Evolutionary conservation across 2,888 invertebrate species (phyloP), one percentile per base, ranked within the genome.

Genomic region (Ochlodes sylvanus): DNA sequence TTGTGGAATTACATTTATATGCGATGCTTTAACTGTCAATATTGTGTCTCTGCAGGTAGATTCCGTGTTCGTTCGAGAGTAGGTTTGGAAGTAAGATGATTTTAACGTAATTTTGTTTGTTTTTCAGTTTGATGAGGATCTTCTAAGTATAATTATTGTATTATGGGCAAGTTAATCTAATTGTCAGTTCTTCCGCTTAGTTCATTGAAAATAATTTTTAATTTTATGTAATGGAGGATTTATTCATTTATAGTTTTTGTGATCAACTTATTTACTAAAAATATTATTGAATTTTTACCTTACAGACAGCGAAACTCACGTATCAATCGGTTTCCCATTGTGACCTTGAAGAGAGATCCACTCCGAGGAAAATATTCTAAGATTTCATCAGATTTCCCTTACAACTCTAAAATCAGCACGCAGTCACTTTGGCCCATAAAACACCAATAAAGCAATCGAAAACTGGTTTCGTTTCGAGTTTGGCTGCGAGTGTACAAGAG

Each of bases 1-100:
- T 76, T 75, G 76, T 76, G 69, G 69, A 58, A 63, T 67, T 32
- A 32, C 50, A 42, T 69, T 63, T 65, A 57, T 61, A 52, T 58
- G 32, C 41, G 60, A 54, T 32, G 60, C 27, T 56, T 47, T 19
- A 55, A 34, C 47, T 17, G 32, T 62, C 32, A n/a, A 62, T 62
- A 17, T 67, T 55, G 32, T 38, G 41, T 38, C 12, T n/a, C 15
- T 6, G 55, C 62, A 62, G 60, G 66, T 61, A 66, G 54, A 54
- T 44, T 55, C n/a, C 34, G 17, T 2, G 15, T 55, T 42, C 6
- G 15, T 55, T 42, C 15, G 19, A 21, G 10, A 21, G n/a, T 62
- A 1, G 54, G 2, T 54, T 63, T 41, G n/a, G 19, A 19, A 9
- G 12, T 10, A 10, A 12, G 38, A 12, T 10, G 38, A 10, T 38